Evolutionary conservation across 2,888 invertebrate genomes (phyloP).

Genomic region (Mayetiola destructor): DNA sequence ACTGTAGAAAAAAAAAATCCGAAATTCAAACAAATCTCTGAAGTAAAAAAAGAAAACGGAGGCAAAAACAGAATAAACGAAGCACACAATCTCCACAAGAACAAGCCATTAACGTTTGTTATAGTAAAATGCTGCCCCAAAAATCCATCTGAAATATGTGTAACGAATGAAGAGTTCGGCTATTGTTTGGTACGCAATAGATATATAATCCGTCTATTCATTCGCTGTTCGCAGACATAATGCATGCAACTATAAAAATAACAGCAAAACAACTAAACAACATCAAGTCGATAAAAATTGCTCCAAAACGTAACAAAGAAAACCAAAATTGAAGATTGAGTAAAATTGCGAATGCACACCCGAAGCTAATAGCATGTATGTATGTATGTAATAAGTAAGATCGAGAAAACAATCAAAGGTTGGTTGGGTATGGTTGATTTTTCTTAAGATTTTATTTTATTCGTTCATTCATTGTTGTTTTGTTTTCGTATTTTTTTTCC

Average conservation of each 20-base stretch:
- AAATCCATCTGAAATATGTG: constrained; percentile 10
- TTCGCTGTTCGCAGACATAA: background rate
- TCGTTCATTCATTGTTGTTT: background rate
- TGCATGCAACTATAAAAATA: constrained; percentile 6
- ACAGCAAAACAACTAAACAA: background rate
- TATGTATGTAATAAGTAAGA: background rate
- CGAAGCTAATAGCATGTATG: background rate
- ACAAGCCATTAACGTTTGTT: constrained; percentile 8
- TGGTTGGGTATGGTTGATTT: background rate
- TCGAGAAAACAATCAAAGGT: constrained; percentile 1
- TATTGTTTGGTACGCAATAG: background rate
- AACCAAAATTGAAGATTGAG: background rate
- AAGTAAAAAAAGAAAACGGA: too few relatives aligned
- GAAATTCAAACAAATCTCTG: too few relatives aligned
- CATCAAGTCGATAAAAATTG: background rate
- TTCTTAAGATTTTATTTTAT: too few relatives aligned
- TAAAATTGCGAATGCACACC: background rate
- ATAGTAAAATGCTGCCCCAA: background rate
- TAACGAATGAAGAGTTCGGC: background rate
- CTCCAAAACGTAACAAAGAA: too few relatives aligned
- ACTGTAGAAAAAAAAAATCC: too few relatives aligned
- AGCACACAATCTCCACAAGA: constrained; percentile 9
- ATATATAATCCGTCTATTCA: background rate
- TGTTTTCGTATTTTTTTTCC: background rate
- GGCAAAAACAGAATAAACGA: too few relatives aligned